Evolutionary conservation across 2,888 invertebrate species (phyloP).

Genomic region (Spilarctia lutea): DNA sequence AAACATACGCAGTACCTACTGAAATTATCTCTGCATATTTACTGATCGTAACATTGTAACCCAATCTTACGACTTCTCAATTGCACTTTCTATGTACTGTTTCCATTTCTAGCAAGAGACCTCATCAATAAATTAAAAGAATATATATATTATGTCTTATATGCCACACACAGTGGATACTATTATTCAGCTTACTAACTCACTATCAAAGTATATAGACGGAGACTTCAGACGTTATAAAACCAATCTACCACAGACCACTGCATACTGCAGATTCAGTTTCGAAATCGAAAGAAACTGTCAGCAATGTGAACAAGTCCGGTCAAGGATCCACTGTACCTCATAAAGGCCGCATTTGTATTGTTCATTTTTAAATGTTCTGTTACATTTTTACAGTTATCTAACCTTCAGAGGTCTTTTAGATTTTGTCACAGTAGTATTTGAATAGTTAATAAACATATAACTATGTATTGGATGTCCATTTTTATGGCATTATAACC

Average conservation of each 20-base stretch:
- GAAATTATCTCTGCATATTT: slow-evolving; percentile 74
- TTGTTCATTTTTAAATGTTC: slow-evolving; percentile 23
- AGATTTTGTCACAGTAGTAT: slow-evolving; percentile 11
- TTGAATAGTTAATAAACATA: background rate
- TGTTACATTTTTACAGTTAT: slow-evolving; percentile 18
- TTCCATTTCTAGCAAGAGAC: background rate
- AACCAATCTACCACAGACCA: slow-evolving; percentile 71
- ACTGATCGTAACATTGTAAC: slow-evolving; percentile 65
- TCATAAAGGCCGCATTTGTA: slow-evolving; percentile 35
- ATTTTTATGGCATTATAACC: slow-evolving; percentile 26
- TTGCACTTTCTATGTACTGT: slow-evolving; percentile 63
- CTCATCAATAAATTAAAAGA: background rate
- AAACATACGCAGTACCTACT: slow-evolving; percentile 77
- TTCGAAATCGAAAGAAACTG: slow-evolving; percentile 75
- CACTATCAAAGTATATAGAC: slow-evolving; percentile 22
- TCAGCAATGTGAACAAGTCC: slow-evolving; percentile 67
- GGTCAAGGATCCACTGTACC: slow-evolving; percentile 69
- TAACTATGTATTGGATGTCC: background rate
- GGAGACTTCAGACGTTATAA: slow-evolving; percentile 51
- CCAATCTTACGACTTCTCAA: slow-evolving; percentile 62
- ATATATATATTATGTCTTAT: background rate
- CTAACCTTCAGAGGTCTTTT: slow-evolving; percentile 6
- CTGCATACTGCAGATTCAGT: slow-evolving; percentile 65
- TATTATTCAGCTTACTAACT: slow-evolving; percentile 29
- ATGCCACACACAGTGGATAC: background rate